These are phyloP conservation scores for Saccopteryx leptura DNA, from an alignment of 2,113 vertebrate species.

Conservation along the genomic window DNA sequence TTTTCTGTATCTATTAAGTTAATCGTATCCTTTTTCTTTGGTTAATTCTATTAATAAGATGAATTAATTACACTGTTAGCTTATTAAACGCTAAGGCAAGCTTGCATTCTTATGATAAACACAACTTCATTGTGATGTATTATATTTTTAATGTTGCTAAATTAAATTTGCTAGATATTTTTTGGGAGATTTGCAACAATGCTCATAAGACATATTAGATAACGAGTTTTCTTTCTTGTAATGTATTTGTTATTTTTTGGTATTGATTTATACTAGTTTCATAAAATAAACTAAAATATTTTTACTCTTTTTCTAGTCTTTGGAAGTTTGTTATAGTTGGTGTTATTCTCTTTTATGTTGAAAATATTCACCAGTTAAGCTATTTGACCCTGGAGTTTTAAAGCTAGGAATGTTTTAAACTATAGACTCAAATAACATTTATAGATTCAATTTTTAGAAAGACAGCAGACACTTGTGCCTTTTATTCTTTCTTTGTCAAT, in stretches of 20 bases:
- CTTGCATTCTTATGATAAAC: neutral
- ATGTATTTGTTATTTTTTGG: neutral
- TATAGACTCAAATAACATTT: neutral
- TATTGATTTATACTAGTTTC: neutral
- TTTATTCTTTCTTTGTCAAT: neutral
- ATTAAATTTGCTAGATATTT: neutral
- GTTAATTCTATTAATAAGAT: neutral
- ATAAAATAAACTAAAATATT: neutral
- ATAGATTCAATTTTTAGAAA: neutral
- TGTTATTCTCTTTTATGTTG: neutral
- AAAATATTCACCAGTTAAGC: neutral
- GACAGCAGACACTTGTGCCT: neutral
- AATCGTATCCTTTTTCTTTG: too few relatives aligned
- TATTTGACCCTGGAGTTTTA: neutral
- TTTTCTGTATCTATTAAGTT: neutral
- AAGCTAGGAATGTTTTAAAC: neutral
- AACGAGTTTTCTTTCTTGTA: neutral
- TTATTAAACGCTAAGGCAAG: neutral
- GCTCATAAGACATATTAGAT: neutral
- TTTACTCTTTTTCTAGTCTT: neutral
- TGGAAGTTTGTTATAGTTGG: neutral
- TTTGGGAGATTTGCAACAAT: neutral
- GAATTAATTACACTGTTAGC: neutral
- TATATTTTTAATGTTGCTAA: neutral
- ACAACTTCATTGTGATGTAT: neutral